phyloP scores from a whole-genome alignment of 2,113 vertebrate genomes.

The Pelodiscus sinensis region DNA sequence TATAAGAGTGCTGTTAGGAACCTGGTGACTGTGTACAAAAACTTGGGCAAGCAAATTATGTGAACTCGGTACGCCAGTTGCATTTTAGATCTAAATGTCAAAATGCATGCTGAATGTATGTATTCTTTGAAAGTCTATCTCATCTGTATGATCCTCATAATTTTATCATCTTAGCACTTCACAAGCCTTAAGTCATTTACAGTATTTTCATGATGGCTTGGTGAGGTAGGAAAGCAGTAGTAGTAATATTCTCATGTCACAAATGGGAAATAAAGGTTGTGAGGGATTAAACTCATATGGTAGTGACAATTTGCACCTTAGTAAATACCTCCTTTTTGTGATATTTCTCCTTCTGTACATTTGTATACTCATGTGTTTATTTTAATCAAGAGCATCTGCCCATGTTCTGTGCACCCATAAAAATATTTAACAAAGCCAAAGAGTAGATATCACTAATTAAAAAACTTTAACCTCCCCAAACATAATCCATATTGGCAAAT shows the following conservation, averaged over 20 bases:
- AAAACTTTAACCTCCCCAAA: background rate
- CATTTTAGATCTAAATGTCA: background rate
- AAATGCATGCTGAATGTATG: background rate
- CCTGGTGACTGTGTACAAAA: background rate
- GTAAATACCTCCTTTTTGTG: background rate
- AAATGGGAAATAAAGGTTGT: background rate
- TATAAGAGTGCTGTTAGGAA: background rate
- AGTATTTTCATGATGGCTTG: background rate
- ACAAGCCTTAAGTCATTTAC: background rate
- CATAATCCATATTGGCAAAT: background rate
- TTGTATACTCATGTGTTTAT: background rate
- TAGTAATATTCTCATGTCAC: background rate
- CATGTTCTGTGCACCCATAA: background rate
- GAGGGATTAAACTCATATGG: background rate
- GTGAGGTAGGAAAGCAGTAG: background rate
- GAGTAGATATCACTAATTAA: background rate
- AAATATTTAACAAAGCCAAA: background rate
- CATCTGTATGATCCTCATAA: background rate
- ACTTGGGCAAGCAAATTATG: background rate
- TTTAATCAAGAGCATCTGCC: background rate
- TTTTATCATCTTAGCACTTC: background rate
- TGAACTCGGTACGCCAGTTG: background rate
- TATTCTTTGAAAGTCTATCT: background rate
- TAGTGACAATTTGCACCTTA: background rate
- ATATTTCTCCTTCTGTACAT: background rate